Base-by-base conservation (phyloP, 2,888 invertebrate genomes). In the Calameuta filiformis region DNA sequence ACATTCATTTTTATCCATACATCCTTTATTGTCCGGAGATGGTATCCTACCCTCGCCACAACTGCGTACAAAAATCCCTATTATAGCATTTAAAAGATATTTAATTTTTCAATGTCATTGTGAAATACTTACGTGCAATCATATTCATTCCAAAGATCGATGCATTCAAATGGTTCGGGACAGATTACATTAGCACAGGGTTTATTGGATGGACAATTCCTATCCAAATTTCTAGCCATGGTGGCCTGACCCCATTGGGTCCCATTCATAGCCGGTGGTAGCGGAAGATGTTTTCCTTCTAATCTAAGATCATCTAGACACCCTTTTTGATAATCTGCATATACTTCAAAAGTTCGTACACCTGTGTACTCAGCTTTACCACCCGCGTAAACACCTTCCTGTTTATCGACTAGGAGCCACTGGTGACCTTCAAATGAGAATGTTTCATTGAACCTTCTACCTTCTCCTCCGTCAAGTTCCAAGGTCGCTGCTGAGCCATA, bases 101-200 rank as follows among this genome's bases (percentile, higher is more conserved):
- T 30, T 15, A 2, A 34, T 12, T 31, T 71, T 34, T 33, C 11
- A 71, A 71, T 31, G 31, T 56, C 23, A 56, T 6, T 15, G 56
- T 23, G 73, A 76, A 80, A 86, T 90, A 96, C 97, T 96, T 93
- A 99, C 97, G 98, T 98, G 97, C 99, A 99, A 92, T 98, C 98
- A 89, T 98, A 98, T 92, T 97, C 97, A 92, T 99, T 99, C 99
- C 99, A 99, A 23, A 99, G 94, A 92, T 98, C 98, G 83, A 97
- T 96, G 92, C 98, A 99, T 89, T 97, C 97, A 91, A 98, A 98
- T 15, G 97, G 98, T 89, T 97, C 97, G 0, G 97, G 96, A 90
- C 98, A 99, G 88, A 97, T 97, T 69, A 98, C 97, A 91, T 97
- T 97, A 85, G 97, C 96, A 90, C 98, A 99, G 2, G 98, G 98